Base-by-base conservation (phyloP, 2,113 vertebrate species). In the Engraulis encrasicolus region DNA sequence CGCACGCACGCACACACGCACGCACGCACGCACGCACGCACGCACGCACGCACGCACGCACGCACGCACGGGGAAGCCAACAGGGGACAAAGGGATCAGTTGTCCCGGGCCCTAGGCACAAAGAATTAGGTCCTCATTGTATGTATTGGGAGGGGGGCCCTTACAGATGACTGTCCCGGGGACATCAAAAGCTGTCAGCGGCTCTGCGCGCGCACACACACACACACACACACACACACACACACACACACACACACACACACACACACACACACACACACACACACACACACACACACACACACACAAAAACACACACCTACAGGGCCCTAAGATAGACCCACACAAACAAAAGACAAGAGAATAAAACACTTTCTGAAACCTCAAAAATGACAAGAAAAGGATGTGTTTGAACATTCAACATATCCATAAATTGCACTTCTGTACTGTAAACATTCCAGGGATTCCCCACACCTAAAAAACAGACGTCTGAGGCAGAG, bases 401-500 rank as follows among this genome's bases (percentile, higher is more conserved):
- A 2, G n/a, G 31, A 71, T 34, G 61, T 34, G 61, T 71, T 14
- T 71, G 61, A 61, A 61, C 20, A 6, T 61, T 61, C 58, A 61
- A 54, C 52, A 12, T 20, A 18, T 17, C 20, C 52, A 20, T n/a
- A 74, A 74, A 74, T 74, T 74, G 27, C 11, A 34, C 23, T 27
- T 11, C 9, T 66, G 58, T 74, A 36, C 27, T 74, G 66, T 36
- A 74, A 74, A 34, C 66, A 74, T 74, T 74, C 66, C 66, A 74
- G 5, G 17, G 31, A 74, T 74, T 74, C 66, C 66, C 0, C 0
- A 3, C 3, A 34, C 9, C 27, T 2, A 18, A 2, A 15, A 27
- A 74, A 74, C 66, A 74, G 66, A 34, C 31, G 2, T 15, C 66
- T 74, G 66, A 31, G 14, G 14, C 23, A 74, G 61, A 1, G 58